Conservation (phyloP, 2,797 vertebrate species). For the Columba guinea region DNA sequence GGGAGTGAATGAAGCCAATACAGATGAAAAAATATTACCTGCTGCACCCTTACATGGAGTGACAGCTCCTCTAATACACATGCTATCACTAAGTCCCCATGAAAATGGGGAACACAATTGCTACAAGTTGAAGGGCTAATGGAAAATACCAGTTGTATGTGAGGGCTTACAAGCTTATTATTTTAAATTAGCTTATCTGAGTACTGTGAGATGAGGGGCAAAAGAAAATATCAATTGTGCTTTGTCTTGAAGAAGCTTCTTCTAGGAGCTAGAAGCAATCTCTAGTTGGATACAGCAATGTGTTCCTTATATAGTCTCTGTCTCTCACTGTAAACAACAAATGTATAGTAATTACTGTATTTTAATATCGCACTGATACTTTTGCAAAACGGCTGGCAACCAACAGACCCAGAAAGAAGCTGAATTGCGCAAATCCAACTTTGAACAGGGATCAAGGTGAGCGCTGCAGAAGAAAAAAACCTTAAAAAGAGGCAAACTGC, state of each 20-base stretch:
- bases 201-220: background rate
- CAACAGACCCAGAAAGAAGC: background rate
- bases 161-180: background rate
- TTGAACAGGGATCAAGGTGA: background rate
- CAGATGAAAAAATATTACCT: background rate
- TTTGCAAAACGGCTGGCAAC: background rate
- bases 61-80: background rate
- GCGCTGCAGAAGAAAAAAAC: background rate
- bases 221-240: fast-evolving
- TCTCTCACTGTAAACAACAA: background rate
- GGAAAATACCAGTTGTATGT: fast-evolving
- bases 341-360: background rate
- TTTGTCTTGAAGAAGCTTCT: fast-evolving
- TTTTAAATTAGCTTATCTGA: background rate
- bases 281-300: background rate
- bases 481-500: background rate
- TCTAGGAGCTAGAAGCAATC: background rate
- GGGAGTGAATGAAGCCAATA: background rate
- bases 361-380: background rate
- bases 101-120: fast-evolving
- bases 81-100: background rate
- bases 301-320: background rate
- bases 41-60: background rate
- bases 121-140: background rate
- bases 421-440: background rate